These are phyloP conservation scores for Chymomyza caudatula DNA, from an alignment of 2,888 invertebrate genomes.

Conservation along the genomic window DNA sequence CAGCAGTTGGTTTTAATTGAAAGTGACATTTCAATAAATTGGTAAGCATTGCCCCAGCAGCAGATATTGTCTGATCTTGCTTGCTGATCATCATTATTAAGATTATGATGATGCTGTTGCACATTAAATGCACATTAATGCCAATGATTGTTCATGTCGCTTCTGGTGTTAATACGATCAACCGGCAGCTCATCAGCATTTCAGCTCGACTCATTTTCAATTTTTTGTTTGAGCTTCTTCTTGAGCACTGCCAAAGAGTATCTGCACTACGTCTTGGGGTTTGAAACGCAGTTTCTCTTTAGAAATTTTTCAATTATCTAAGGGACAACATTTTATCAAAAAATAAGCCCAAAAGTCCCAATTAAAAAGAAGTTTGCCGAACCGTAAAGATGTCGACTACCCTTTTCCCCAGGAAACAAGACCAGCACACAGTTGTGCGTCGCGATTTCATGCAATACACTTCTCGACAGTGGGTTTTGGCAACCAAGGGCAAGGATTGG, in stretches of 20 bases:
- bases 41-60: constrained; percentile 40
- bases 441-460: too few relatives aligned
- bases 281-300: neutral
- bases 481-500: too few relatives aligned
- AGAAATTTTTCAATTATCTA: too few relatives aligned
- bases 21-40: constrained; percentile 73
- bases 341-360: neutral
- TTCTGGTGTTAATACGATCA: constrained; percentile 64
- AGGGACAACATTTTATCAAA: too few relatives aligned
- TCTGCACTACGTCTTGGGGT: neutral
- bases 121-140: constrained; percentile 19
- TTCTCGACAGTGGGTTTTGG: too few relatives aligned
- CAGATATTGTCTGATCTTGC: constrained; percentile 15
- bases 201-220: constrained; percentile 17
- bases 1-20: constrained; percentile 71
- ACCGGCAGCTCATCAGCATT: constrained; percentile 69
- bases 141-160: constrained; percentile 34
- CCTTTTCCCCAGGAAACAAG: too few relatives aligned
- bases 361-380: neutral
- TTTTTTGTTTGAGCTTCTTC: neutral
- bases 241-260: neutral
- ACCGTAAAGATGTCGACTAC: neutral
- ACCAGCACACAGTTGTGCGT: too few relatives aligned
- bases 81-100: constrained; percentile 11
- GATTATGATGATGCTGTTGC: constrained; percentile 11